Evolutionary conservation across 2,113 vertebrate genomes (phyloP).

Genomic region (Sebastes fasciatus): DNA sequence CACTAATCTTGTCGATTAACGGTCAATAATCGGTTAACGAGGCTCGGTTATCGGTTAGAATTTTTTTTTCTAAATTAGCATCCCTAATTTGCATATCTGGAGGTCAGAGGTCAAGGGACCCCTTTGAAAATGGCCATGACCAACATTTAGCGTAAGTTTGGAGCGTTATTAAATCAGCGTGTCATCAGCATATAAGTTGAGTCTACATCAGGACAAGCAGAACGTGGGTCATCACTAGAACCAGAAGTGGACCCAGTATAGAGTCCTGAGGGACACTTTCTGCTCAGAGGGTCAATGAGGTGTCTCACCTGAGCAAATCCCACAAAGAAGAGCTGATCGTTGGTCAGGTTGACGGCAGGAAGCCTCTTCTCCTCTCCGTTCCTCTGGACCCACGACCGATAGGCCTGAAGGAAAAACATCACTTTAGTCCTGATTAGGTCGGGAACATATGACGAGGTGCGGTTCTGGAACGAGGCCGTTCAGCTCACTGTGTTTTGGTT

Average conservation of each 20-base stretch:
- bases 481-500: background rate
- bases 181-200: background rate
- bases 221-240: background rate
- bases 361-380: conserved; percentile 92
- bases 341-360: conserved; percentile 94
- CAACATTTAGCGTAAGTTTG: too few species aligned
- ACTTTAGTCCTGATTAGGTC: background rate
- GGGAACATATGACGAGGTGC: background rate
- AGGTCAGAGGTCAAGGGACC: too few species aligned
- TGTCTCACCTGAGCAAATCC: conserved; percentile 94
- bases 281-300: too few species aligned
- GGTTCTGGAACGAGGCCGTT: background rate
- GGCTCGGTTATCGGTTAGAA: too few species aligned
- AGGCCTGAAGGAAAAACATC: conserved; percentile 84
- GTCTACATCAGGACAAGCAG: background rate
- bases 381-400: conserved; percentile 89
- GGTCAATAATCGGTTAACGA: too few species aligned
- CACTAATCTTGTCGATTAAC: too few species aligned
- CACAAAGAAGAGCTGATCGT: conserved; percentile 97
- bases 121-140: too few species aligned
- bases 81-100: too few species aligned
- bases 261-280: background rate
- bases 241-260: background rate
- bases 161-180: background rate
- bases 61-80: too few species aligned